These are phyloP conservation scores for Lepeophtheirus salmonis DNA, from an alignment of 1,140 invertebrate genomes.

Conservation along the genomic window DNA sequence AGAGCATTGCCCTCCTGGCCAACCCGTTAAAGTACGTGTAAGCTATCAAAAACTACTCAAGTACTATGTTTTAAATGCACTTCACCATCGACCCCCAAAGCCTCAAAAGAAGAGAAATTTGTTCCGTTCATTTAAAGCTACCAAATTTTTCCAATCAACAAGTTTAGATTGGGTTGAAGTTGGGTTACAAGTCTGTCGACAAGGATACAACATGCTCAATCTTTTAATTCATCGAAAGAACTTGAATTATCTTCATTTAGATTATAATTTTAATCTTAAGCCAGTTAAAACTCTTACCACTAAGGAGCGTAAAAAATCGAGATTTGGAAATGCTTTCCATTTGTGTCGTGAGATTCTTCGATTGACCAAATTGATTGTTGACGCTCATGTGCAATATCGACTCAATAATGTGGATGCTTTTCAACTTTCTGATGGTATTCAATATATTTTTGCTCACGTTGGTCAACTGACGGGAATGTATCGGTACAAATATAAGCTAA, in stretches of 20 bases:
- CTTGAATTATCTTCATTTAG: constrained; percentile 95
- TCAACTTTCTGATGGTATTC: constrained; percentile 92
- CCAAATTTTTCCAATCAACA: constrained; percentile 99
- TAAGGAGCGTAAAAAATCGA: constrained; percentile 95
- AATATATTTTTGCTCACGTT: constrained; percentile 98
- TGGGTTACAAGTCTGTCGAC: constrained; percentile 81
- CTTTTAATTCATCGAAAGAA: constrained; percentile 97
- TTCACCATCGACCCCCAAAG: constrained; percentile 92
- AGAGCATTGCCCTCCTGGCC: constrained; percentile 10
- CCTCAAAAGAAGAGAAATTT: constrained; percentile 94
- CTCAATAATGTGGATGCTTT: constrained; percentile 99
- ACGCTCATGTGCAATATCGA: constrained; percentile 97
- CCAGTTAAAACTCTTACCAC: constrained; percentile 98
- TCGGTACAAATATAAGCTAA: constrained; percentile 97
- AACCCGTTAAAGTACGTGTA: constrained; percentile 65
- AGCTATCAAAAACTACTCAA: constrained; percentile 98
- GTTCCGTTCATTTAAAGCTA: constrained; percentile 97
- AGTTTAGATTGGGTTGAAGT: constrained; percentile 99
- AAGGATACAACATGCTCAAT: constrained; percentile 99
- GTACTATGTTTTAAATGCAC: constrained; percentile 90
- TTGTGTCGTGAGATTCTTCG: constrained; percentile 93
- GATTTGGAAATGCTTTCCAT: constrained; percentile 99
- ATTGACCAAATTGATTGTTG: constrained; percentile 91
- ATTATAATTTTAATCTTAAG: constrained; percentile 99
- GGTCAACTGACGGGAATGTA: constrained; percentile 99